Evolutionary conservation across 2,113 vertebrate species (phyloP).

Genomic region (Paramisgurnus dabryanus): DNA sequence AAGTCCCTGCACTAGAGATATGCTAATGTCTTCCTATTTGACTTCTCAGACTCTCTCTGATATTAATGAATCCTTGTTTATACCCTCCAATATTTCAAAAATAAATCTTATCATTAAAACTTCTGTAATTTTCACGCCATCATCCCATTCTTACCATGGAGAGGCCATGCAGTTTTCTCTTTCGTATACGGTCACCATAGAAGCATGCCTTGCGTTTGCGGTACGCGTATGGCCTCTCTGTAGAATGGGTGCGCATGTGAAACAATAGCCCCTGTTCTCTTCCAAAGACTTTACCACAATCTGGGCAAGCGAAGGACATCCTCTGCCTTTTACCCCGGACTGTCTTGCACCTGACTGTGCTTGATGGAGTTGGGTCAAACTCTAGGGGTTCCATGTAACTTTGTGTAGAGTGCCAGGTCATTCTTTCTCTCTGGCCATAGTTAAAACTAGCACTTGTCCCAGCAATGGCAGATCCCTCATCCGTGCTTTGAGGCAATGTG

Average conservation of each 20-base stretch:
- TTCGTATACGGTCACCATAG: slow-evolving; percentile 46
- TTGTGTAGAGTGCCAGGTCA: slow-evolving; percentile 35
- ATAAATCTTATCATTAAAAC: background rate
- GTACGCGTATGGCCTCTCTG: slow-evolving; percentile 46
- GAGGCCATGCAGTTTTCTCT: slow-evolving; percentile 36
- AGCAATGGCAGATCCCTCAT: slow-evolving; percentile 25
- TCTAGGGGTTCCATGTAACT: slow-evolving; percentile 55
- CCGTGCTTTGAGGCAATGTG: background rate
- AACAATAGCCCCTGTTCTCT: slow-evolving; percentile 46
- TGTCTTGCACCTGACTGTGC: background rate
- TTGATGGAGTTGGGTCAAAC: slow-evolving; percentile 44
- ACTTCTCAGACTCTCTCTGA: too few species aligned
- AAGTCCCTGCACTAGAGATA: too few species aligned
- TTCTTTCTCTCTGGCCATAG: background rate
- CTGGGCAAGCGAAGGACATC: slow-evolving; percentile 54
- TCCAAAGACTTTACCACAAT: slow-evolving; percentile 54
- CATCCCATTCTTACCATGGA: slow-evolving; percentile 27
- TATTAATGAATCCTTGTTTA: too few species aligned
- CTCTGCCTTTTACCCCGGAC: slow-evolving; percentile 38
- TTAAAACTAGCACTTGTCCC: slow-evolving; percentile 14
- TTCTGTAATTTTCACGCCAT: too few species aligned
- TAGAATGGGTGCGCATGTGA: slow-evolving; percentile 52
- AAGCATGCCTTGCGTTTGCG: slow-evolving; percentile 47
- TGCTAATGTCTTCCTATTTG: background rate
- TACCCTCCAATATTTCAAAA: background rate